phyloP scores from a whole-genome alignment of 2,797 vertebrate species.

The Amazona ochrocephala region DNA sequence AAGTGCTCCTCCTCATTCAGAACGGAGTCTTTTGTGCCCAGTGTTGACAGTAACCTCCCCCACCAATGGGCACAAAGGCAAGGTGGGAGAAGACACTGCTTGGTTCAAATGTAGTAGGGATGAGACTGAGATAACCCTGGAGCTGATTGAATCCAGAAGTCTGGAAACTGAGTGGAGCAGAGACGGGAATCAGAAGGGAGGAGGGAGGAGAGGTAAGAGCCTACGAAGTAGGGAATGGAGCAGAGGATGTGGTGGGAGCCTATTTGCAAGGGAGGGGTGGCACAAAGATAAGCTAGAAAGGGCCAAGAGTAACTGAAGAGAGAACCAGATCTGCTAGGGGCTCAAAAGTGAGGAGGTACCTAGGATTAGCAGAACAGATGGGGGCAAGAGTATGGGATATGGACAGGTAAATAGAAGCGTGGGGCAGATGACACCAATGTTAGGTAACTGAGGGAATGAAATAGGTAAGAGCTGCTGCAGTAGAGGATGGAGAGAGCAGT shows the following conservation, averaged over 20 bases:
- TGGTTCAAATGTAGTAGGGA: neutral
- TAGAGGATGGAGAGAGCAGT: neutral
- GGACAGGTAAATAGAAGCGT: neutral
- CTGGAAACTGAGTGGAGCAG: neutral
- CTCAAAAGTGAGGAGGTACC: neutral
- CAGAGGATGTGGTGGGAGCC: neutral
- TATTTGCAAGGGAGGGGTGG: neutral
- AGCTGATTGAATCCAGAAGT: neutral
- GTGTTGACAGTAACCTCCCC: neutral
- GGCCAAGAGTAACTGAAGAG: neutral
- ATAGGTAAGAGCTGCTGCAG: neutral
- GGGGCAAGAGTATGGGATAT: neutral
- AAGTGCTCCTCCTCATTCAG: neutral
- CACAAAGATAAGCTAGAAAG: neutral
- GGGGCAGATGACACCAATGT: neutral
- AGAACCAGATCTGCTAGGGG: neutral
- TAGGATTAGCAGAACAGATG: neutral
- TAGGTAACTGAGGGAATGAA: neutral
- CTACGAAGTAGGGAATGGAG: neutral
- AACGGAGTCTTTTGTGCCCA: neutral
- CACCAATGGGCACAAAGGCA: neutral
- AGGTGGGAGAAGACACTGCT: neutral
- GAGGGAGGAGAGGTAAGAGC: neutral
- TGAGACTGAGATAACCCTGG: neutral
- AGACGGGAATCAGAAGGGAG: neutral